A percentile compares a stretch with the other conserved stretches of the same genome.
phyloP scores from a whole-genome alignment of 2,113 vertebrate genomes.

The Neodontobutis hainanensis region DNA sequence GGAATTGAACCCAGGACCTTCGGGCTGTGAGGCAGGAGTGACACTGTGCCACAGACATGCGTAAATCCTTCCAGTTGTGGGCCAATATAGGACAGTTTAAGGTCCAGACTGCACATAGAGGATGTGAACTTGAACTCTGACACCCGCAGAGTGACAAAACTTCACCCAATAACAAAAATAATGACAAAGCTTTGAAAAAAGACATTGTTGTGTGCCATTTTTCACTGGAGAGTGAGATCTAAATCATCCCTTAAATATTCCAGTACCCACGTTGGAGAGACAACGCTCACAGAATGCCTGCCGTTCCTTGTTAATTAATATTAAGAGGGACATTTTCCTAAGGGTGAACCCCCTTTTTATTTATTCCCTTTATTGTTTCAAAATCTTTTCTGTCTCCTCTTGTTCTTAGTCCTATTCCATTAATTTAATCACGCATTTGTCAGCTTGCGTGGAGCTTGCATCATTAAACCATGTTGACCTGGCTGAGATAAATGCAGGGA shows the following conservation, averaged over 20 bases:
- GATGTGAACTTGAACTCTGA: constrained; percentile 13
- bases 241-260: constrained; percentile 67
- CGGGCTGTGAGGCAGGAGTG: too few relatives aligned
- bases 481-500: constrained; percentile 21
- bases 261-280: constrained; percentile 47
- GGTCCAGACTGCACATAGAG: constrained; percentile 18
- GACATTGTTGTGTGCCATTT: constrained; percentile 38
- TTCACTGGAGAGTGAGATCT: constrained; percentile 43
- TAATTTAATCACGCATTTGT: constrained; percentile 45
- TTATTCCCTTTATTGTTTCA: constrained; percentile 72
- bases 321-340: constrained; percentile 70
- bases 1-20: too few relatives aligned
- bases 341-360: constrained; percentile 60
- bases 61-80: constrained; percentile 7
- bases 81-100: not conserved
- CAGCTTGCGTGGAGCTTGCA: constrained; percentile 42
- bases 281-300: constrained; percentile 57
- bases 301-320: constrained; percentile 66
- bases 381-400: constrained; percentile 23
- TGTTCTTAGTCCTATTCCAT: constrained; percentile 9
- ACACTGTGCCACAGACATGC: too few relatives aligned
- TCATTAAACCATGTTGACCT: constrained; percentile 38
- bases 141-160: not conserved
- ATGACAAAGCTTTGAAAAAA: constrained; percentile 48
- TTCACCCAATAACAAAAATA: constrained; percentile 1